A percentile compares a stretch with the other conserved stretches of the same genome.
phyloP scores from a whole-genome alignment of 2,797 vertebrate genomes.

The Notoglanidium macrostoma region DNA sequence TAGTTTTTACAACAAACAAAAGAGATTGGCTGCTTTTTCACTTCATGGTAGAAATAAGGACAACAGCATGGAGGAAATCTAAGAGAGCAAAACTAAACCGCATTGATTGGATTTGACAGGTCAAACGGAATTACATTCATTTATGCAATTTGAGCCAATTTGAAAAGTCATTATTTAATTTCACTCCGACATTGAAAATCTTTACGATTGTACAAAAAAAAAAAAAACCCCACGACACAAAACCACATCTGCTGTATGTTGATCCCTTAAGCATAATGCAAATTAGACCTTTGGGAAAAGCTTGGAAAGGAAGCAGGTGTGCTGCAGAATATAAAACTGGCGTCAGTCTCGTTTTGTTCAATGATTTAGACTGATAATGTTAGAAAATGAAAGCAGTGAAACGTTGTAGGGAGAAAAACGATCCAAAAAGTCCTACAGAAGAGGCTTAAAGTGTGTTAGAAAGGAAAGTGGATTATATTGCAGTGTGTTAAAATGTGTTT shows the following conservation, averaged over 20 bases:
- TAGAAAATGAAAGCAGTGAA: background rate
- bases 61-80: background rate
- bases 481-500: conserved; percentile 11
- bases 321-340: background rate
- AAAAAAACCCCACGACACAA: background rate
- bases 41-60: background rate
- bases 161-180: background rate
- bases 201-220: background rate
- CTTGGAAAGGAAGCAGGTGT: background rate
- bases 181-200: background rate
- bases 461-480: background rate
- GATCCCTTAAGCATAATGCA: background rate
- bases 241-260: background rate
- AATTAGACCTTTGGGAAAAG: background rate
- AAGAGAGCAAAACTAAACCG: no score
- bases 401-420: no score
- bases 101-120: background rate
- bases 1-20: background rate
- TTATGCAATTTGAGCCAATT: background rate
- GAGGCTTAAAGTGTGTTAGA: background rate
- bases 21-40: background rate
- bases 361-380: background rate
- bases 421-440: background rate
- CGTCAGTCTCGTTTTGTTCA: background rate
- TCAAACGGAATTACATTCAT: background rate